Base-by-base conservation (phyloP, 2,797 vertebrate genomes). In the Rhincodon typus region DNA sequence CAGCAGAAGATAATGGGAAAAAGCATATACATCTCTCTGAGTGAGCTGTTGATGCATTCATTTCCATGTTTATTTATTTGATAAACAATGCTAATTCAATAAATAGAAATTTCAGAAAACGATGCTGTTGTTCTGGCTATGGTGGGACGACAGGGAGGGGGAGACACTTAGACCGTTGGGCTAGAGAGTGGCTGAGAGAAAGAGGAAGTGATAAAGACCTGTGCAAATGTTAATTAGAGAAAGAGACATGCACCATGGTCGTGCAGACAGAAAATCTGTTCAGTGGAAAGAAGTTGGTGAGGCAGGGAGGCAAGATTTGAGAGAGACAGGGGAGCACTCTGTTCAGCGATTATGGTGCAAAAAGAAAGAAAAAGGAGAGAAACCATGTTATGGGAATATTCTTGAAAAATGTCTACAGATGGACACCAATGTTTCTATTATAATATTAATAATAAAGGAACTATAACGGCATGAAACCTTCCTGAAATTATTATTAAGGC, bases 391-490 rank as follows among this genome's bases (percentile, higher is more conserved):
- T 91, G 34, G 13, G 12, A 6, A 8, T 17, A 23, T n/a, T 67
- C n/a, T 66, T 69, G 62, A 67, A 93, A 67, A 50, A 69, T n/a
- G n/a, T 5, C 57, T 21, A 66, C 57, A 91, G 66, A 91, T 91
- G 88, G 88, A 91, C 57, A 91, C 30, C 57, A 88, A 88, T 53
- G 53, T 57, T 57, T 88, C 50, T 88, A 90, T 57, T 90, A 90
- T 27, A 66, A 90, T 62, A 62, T 19, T 62, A 90, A 90, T 90
- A 90, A n/a, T 62, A 90, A 90, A 62, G 53, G 62, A 90, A 90
- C 53, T 34, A 62, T 62, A 62, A 90, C 50, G 62, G 57, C 87
- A 66, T 90, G 30, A 90, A 90, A 90, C 8, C 2, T 67, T 69
- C 90, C n/a, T 42, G 27, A 93, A 93, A 93, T 93, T 21, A 38